phyloP scores from a whole-genome alignment of 2,888 invertebrate genomes.

The Ophion ellenae region DNA sequence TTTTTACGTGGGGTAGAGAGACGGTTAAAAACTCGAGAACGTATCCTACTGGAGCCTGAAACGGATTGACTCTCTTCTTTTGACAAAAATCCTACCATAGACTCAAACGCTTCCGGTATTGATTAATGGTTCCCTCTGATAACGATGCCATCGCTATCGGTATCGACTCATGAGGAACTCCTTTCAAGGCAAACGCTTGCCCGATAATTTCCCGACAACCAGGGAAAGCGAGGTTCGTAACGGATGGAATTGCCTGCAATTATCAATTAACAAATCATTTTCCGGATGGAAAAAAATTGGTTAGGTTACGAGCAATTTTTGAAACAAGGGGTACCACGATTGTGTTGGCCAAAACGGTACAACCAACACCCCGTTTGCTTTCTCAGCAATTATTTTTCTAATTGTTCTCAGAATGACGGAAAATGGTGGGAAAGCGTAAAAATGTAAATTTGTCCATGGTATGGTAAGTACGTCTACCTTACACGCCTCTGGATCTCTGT shows the following conservation, averaged over 20 bases:
- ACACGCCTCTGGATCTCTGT: conserved; percentile 68
- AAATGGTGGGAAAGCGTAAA: conserved; percentile 72
- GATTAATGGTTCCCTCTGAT: conserved; percentile 67
- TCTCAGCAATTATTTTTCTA: conserved; percentile 49
- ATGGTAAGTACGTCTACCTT: conserved; percentile 72
- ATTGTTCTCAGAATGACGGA: conserved; percentile 48
- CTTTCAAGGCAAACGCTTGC: conserved; percentile 51
- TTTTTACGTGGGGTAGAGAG: too few relatives aligned
- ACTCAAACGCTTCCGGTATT: conserved; percentile 64
- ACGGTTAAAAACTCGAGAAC: too few relatives aligned
- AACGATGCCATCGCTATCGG: conserved; percentile 68
- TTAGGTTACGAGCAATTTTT: too few relatives aligned
- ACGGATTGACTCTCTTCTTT: conserved; percentile 21
- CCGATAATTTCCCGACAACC: too few relatives aligned
- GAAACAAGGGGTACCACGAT: too few relatives aligned
- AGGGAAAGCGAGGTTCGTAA: too few relatives aligned
- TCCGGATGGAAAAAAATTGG: too few relatives aligned
- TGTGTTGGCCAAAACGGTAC: too few relatives aligned
- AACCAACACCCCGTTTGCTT: too few relatives aligned
- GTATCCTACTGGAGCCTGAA: neutral
- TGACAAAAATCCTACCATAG: conserved; percentile 66
- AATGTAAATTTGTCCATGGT: conserved; percentile 61
- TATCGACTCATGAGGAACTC: conserved; percentile 62
- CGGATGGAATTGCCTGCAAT: too few relatives aligned
- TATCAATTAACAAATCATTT: too few relatives aligned